Evolutionary conservation across 1,140 invertebrate genomes (phyloP), one percentile per base, ranked within the genome.

Genomic region (Telenomus remus): DNA sequence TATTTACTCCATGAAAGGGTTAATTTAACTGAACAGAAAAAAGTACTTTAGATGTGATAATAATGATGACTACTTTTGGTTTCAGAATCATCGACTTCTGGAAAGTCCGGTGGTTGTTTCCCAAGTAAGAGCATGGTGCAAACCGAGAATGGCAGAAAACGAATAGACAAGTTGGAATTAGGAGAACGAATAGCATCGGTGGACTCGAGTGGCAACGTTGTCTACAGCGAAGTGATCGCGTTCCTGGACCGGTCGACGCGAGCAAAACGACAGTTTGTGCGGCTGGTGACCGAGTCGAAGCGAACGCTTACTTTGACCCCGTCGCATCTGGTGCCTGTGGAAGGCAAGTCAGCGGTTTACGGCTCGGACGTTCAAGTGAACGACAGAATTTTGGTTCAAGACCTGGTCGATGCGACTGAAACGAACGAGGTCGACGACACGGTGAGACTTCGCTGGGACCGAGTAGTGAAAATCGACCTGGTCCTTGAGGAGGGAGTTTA

Each of bases 21-120:
- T n/a, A n/a, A n/a, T n/a, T n/a, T n/a, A n/a, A n/a, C n/a, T n/a
- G n/a, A n/a, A n/a, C n/a, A n/a, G n/a, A n/a, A n/a, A n/a, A n/a
- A n/a, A n/a, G n/a, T n/a, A n/a, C n/a, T n/a, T n/a, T n/a, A n/a
- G n/a, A n/a, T n/a, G n/a, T n/a, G n/a, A n/a, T 27, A 27, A 27
- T 27, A 6, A 6, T 6, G 19, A 6, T 27, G 19, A 3, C 6
- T 1, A 3, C 6, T 27, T 27, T 27, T 27, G 19, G 19, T 44
- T 44, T n/a, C 92, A 98, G 97, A 98, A 90, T 97, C 96, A 11
- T 95, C 95, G n/a, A 93, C 93, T 68, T 92, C 92, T 0, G 92
- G 90, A n/a, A 93, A 93, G 80, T 91, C 92, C 10, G 94, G 93
- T 27, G 94, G 92, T 15, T 99, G 95, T 81, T 96, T 96, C 87